Conservation (phyloP, 2,113 vertebrate species). For the Sigmodon hispidus region DNA sequence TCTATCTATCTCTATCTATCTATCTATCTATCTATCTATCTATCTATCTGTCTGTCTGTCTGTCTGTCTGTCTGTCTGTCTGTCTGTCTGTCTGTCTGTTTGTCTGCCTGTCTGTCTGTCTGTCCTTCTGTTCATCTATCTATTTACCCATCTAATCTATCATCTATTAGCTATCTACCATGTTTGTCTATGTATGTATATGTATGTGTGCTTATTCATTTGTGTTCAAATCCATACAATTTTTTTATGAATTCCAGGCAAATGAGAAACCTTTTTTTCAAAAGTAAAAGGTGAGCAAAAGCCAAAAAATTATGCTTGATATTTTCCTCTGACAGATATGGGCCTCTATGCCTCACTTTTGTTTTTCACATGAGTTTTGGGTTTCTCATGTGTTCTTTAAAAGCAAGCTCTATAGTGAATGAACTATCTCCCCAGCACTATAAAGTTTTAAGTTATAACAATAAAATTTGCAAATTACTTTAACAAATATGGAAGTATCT, state of each 20-base stretch:
- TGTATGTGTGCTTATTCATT: not conserved
- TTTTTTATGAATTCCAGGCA: no score
- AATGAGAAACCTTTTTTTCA: no score
- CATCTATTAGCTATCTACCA: not conserved
- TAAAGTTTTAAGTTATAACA: not conserved
- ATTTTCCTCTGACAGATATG: no score
- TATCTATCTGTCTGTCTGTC: not conserved
- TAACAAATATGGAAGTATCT: constrained; percentile 28
- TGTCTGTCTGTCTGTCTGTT: not conserved
- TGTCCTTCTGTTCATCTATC: not conserved
- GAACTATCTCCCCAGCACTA: not conserved
- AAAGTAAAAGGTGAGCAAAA: no score
- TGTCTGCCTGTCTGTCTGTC: not conserved
- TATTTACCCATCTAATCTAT: not conserved
- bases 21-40: not conserved
- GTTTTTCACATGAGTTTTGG: no score
- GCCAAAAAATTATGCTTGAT: no score
- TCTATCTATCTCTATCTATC: not conserved
- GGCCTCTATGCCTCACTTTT: not conserved
- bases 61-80: not conserved
- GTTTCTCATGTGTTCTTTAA: not conserved
- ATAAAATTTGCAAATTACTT: not conserved
- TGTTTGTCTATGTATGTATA: not conserved
- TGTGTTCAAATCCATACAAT: not conserved
- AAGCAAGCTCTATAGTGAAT: not conserved